Base-by-base conservation (phyloP, 2,888 invertebrate genomes). In the Erannis defoliaria region DNA sequence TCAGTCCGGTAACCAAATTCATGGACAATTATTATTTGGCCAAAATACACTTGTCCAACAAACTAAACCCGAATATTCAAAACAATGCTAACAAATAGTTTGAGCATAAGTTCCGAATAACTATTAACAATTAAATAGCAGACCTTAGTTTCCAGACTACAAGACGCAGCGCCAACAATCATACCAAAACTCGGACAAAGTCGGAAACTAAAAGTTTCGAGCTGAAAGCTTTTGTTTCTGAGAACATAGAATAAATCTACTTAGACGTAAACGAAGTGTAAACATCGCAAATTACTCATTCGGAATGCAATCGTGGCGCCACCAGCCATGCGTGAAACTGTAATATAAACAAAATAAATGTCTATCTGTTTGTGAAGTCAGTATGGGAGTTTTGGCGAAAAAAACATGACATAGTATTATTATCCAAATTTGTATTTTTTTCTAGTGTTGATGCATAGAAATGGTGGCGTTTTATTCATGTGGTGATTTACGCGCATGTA, bases 201-300 rank as follows among this genome's bases (percentile, higher is more conserved):
- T 23, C 21, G 29, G 16, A 21, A 38, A 29, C 38, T 21, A 48
- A 33, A 55, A 45, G 37, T 51, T 50, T 19, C 14, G 33, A 21
- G 14, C 43, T 50, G 19, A 59, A 46, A 53, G 38, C 54, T 51
- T 56, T 59, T 54, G 54, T 58, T 62, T 56, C 43, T 23, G 18
- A 40, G 49, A 62, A 67, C 37, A 38, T 57, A 29, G 19, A 58
- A 59, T 55, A 51, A 57, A 55, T 62, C 21, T 26, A 45, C 43
- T 49, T 49, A 55, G 49, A 45, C 29, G 58, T 54, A 59, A 31
- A 38, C 42, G 53, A 42, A 64, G 29, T 55, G 48, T 61, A 63
- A 61, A 64, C 62, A 43, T 18, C 14, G 46, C 46, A 51, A 55
- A 66, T 58, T 63, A 58, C 57, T 60, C 42, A 31, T 31, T 45